Evolutionary conservation across 1,140 invertebrate genomes (phyloP), one percentile per base, ranked within the genome.

Genomic region (Bombus sibiricus): DNA sequence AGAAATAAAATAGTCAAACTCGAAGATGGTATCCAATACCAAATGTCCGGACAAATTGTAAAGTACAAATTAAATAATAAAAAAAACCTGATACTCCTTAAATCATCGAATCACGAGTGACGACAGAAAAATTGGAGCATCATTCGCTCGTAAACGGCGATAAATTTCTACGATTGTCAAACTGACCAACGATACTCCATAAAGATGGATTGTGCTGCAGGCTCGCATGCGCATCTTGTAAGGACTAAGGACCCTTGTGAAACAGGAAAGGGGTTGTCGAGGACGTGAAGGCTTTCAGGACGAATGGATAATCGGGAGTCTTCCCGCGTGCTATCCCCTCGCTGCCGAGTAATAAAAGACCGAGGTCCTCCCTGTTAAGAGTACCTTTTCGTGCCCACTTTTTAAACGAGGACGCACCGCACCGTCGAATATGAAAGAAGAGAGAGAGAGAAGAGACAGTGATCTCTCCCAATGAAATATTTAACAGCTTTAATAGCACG

Each of bases 291-390:
- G 68, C 39, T 81, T 90, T 90, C 80, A 86, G 88, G 83, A 88
- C 82, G 88, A 90, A 90, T 90, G 89, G 89, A 90, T 90, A 90
- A 90, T 90, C 89, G 81, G 79, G 79, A 85, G 83, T 81, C 86
- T 88, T 88, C 83, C 75, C 86, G 86, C 79, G 43, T 86, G 39
- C 72, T 59, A 39, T 53, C 68, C 71, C 37, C 69, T 74, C 62
- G 34, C 57, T 77, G 47, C 15, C 47, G 47, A n/a, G 74, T 79
- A 85, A 87, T 89, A 90, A 90, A 89, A 85, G 78, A 76, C 57
- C 81, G 37, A 59, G 74, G 57, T 85, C 73, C 85, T 87, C 79
- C 57, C 37, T 57, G 41, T 53, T 10, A 71, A 83, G 88, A 83
- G 85, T 90, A 64, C 88, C 86, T 43, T 80, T 87, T 82, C 88